These are phyloP conservation scores for Apodemia hepburni DNA, from an alignment of 2,888 invertebrate species.

Conservation along the genomic window DNA sequence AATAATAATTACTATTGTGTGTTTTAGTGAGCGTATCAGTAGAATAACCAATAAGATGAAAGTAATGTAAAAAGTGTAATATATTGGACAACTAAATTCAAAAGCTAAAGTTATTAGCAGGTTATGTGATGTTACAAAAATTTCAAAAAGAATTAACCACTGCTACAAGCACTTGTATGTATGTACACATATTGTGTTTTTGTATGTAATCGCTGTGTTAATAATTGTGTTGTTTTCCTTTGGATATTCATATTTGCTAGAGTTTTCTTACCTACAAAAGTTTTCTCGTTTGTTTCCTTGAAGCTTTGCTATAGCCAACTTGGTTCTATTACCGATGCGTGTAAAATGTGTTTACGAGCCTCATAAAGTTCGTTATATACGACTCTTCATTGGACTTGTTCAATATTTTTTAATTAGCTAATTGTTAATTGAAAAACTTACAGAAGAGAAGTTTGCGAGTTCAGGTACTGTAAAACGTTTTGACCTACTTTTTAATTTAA, in stretches of 20 bases:
- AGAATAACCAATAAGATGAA: too few species aligned
- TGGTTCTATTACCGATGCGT: constrained; percentile 68
- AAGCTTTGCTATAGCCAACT: constrained; percentile 64
- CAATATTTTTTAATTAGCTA: constrained; percentile 62
- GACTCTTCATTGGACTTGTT: constrained; percentile 40
- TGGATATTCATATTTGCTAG: constrained; percentile 35
- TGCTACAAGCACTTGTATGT: too few species aligned
- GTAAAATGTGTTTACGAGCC: constrained; percentile 67
- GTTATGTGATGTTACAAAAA: too few species aligned
- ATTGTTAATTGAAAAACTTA: constrained; percentile 71
- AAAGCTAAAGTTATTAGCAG: too few species aligned
- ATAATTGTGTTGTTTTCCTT: neutral
- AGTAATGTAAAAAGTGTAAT: too few species aligned
- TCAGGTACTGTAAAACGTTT: constrained; percentile 41
- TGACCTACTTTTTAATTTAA: constrained; percentile 46
- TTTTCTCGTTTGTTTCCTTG: constrained; percentile 68
- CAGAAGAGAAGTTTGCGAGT: constrained; percentile 29
- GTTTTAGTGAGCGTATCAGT: too few species aligned
- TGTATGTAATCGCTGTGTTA: neutral
- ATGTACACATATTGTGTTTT: neutral
- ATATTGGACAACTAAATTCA: too few species aligned
- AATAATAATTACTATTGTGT: too few species aligned
- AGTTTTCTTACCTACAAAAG: constrained; percentile 53
- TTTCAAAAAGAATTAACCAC: too few species aligned
- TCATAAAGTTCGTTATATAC: constrained; percentile 54